A percentile compares a stretch with the other conserved stretches of the same genome.
Evolutionary conservation across 2,888 invertebrate species (phyloP).

Genomic region (Proisotoma minuta): DNA sequence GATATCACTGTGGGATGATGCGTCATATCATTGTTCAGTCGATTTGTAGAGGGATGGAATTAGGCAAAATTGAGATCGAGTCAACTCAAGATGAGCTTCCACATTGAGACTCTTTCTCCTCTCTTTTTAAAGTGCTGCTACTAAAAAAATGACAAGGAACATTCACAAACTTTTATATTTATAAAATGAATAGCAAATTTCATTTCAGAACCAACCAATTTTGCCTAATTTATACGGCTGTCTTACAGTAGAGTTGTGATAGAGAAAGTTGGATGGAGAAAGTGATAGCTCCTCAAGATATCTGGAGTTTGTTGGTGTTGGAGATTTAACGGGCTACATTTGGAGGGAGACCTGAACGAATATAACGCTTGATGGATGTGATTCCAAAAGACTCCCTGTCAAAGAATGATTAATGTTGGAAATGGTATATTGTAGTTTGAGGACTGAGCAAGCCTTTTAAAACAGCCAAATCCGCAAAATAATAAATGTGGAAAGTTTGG

Average conservation of each 20-base stretch:
- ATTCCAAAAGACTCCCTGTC: conserved; percentile 47
- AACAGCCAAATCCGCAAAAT: conserved; percentile 40
- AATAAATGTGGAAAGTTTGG: conserved; percentile 24
- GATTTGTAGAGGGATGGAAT: conserved; percentile 35
- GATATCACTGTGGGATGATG: conserved; percentile 31
- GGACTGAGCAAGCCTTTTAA: conserved; percentile 15
- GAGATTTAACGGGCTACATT: too few species aligned
- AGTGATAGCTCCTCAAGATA: not conserved
- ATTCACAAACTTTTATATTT: too few species aligned
- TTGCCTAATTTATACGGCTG: too few species aligned
- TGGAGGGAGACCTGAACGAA: conserved; percentile 11
- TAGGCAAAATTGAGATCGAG: conserved; percentile 30
- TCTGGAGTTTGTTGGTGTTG: too few species aligned
- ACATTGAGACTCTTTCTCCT: not conserved
- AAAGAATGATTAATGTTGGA: conserved; percentile 48
- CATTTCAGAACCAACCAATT: too few species aligned
- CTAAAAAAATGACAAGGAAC: too few species aligned
- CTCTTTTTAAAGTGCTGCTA: too few species aligned
- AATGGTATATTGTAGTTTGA: conserved; percentile 39
- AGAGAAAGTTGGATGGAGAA: not conserved
- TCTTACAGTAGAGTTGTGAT: not conserved
- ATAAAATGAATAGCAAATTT: too few species aligned
- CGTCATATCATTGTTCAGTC: conserved; percentile 33
- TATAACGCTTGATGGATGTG: conserved; percentile 47
- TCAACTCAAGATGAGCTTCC: conserved; percentile 27